Conservation (phyloP, 2,797 vertebrate genomes). For the Onychomys torridus region DNA sequence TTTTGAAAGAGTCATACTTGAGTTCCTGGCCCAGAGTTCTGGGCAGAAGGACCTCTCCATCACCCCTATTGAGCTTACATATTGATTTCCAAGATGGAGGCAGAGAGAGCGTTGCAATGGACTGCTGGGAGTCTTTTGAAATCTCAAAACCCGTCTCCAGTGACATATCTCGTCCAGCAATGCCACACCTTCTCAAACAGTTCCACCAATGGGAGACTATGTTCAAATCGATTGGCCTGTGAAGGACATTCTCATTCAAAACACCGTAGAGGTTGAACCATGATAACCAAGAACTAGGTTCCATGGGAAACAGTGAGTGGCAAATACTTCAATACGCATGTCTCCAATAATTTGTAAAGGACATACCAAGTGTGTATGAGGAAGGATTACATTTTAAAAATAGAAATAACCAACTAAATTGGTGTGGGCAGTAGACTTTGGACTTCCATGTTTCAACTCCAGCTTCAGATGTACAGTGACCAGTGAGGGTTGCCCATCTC, state of each 20-base stretch:
- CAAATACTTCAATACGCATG: background rate
- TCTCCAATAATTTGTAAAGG: background rate
- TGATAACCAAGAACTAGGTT: background rate
- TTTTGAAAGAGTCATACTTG: background rate
- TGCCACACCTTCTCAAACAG: background rate
- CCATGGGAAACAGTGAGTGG: background rate
- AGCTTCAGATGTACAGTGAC: background rate
- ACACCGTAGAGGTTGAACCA: background rate
- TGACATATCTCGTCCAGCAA: background rate
- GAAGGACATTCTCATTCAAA: too few relatives aligned
- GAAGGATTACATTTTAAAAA: background rate
- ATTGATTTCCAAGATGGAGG: background rate
- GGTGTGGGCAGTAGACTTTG: constrained; percentile 12
- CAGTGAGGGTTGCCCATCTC: background rate
- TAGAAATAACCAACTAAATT: background rate
- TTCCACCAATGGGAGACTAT: too few relatives aligned
- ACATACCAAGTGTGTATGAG: background rate
- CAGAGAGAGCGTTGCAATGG: background rate
- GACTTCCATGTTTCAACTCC: background rate
- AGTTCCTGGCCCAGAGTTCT: background rate
- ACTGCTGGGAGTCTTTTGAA: background rate
- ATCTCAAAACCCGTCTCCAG: background rate
- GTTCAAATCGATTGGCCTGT: background rate
- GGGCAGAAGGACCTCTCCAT: background rate
- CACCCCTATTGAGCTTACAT: background rate